These are phyloP conservation scores for Pangasianodon gigas DNA, from an alignment of 2,113 vertebrate genomes.

Conservation along the genomic window DNA sequence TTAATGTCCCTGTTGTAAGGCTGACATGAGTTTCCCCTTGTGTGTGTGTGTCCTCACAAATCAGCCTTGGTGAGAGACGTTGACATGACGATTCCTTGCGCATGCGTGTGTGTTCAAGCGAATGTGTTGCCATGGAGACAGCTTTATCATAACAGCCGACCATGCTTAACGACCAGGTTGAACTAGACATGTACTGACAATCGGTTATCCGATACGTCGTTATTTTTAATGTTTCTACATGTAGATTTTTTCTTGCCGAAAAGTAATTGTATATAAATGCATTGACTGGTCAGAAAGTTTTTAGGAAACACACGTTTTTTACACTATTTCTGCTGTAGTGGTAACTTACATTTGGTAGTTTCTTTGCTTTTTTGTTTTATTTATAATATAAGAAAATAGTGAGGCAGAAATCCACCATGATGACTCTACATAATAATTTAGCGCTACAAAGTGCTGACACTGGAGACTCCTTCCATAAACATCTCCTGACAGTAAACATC, in stretches of 20 bases:
- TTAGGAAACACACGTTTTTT: no score
- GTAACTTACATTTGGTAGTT: not conserved
- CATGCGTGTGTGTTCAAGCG: not conserved
- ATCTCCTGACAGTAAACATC: no score
- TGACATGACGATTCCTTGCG: not conserved
- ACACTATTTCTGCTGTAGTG: not conserved
- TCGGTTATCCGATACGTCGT: not conserved
- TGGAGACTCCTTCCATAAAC: not conserved
- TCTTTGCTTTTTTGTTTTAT: not conserved
- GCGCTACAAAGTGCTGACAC: not conserved
- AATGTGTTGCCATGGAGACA: constrained; percentile 7
- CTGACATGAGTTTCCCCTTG: constrained; percentile 5
- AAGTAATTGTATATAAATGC: not conserved
- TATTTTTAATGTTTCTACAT: not conserved
- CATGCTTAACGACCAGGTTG: not conserved
- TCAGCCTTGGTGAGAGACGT: not conserved
- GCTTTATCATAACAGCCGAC: not conserved
- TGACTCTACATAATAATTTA: not conserved
- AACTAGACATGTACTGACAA: not conserved
- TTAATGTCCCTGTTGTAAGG: constrained; percentile 3
- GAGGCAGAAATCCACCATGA: not conserved
- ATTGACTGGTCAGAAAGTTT: not conserved
- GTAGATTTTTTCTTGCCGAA: not conserved
- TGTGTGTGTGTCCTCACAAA: constrained; percentile 29
- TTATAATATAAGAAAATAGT: not conserved